Base-by-base conservation (phyloP, 2,113 vertebrate genomes). In the Hippocampus mohnikei region DNA sequence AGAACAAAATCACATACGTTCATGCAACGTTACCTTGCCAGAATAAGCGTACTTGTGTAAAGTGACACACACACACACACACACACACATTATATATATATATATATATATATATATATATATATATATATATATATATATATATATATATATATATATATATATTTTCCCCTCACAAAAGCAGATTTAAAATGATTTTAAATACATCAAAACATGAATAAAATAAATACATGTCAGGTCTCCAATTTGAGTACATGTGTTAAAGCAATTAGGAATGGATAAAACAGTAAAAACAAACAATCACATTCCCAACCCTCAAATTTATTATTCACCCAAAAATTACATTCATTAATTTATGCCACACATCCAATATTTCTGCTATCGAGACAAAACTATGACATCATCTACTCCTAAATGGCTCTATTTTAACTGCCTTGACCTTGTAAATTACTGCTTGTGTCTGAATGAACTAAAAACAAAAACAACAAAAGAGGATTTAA, bases 1-100 rank as follows among this genome's bases (percentile, higher is more conserved):
- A 60, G 2, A 65, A 63, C 20, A 69, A 71, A 73, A 67, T 56
- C 13, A 55, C 55, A 79, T 72, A 82, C 29, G 29, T 29, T 33
- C 79, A 85, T 84, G 84, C 73, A 50, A 76, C 25, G 21, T 70
- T 41, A 67, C 41, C 12, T 23, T 55, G 52, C 52, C 52, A 23
- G 9, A 23, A 55, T 7, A 44, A 44, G 60, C 33, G 0, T 73
- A 73, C 40, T 70, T 67, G 33, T 58, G 71, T 77, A 65, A 78
- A 73, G 46, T 27, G 29, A 73, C 59, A 70, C 3, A 29, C 29
- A 4, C 3, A 69, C 59, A 16, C 3, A 29, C 29, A 29, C 29
- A 29, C 29, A 29, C 27, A 27, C 27, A 29, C 29, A 46, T 18
- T 69, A 50, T 18, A 50, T 50, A 3, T 50, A 48, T 48, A 50